Percentiles rank a stretch among this genome's conserved stretches.
phyloP scores from a whole-genome alignment of 2,888 invertebrate species.

The Caenorhabditis parvicauda region DNA sequence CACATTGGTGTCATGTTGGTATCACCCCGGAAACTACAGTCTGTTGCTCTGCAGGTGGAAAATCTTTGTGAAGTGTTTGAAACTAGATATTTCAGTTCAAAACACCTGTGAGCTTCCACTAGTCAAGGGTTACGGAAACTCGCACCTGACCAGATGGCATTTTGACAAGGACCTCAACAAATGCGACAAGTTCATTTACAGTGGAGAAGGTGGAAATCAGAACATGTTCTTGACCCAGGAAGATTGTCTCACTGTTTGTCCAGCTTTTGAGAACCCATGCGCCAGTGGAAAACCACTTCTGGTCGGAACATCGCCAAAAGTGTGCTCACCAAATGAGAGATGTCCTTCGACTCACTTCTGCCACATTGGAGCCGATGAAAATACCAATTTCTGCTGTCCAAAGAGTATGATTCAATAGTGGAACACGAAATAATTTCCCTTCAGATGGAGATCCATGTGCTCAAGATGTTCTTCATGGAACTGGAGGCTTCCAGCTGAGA shows the following conservation, averaged over 20 bases:
- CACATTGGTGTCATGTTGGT: slow-evolving; percentile 60
- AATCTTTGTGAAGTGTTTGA: not conserved
- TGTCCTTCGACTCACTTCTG: slow-evolving; percentile 62
- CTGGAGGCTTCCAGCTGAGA: slow-evolving; percentile 44
- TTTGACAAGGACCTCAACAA: slow-evolving; percentile 39
- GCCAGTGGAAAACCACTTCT: slow-evolving; percentile 43
- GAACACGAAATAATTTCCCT: slow-evolving; percentile 5
- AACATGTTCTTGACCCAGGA: slow-evolving; percentile 60
- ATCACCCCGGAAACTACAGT: slow-evolving; percentile 56
- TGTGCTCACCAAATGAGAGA: slow-evolving; percentile 32
- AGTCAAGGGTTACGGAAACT: slow-evolving; percentile 47
- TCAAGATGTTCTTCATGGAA: slow-evolving; percentile 43
- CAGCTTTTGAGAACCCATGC: slow-evolving; percentile 58
- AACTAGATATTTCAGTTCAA: slow-evolving; percentile 19
- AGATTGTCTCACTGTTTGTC: slow-evolving; percentile 54
- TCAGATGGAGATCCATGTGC: slow-evolving; percentile 57
- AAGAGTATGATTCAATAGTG: slow-evolving; percentile 40
- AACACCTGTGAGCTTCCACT: slow-evolving; percentile 48
- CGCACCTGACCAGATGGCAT: slow-evolving; percentile 39
- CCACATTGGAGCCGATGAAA: slow-evolving; percentile 51
- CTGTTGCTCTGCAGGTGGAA: slow-evolving; percentile 53
- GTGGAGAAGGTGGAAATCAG: slow-evolving; percentile 60
- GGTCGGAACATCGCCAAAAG: slow-evolving; percentile 40
- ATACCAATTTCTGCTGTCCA: slow-evolving; percentile 58
- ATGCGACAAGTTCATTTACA: slow-evolving; percentile 57